Percentiles rank a stretch among this genome's conserved stretches.
Evolutionary conservation across 2,797 vertebrate species (phyloP).

Genomic region (Pteropus rufus): DNA sequence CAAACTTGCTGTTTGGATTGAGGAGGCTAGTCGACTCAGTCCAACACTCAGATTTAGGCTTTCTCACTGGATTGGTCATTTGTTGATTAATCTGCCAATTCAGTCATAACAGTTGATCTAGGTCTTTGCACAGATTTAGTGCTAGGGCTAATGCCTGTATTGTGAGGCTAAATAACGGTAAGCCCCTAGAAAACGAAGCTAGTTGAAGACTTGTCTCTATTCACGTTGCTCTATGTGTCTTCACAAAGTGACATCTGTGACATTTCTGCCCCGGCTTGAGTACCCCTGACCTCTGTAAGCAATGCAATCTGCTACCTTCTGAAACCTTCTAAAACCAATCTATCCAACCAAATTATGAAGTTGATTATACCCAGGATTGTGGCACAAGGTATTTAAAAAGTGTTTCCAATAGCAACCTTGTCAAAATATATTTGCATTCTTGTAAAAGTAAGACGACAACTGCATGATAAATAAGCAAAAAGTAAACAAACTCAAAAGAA

Average conservation of each 20-base stretch:
- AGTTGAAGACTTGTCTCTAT: neutral
- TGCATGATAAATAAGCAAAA: constrained; percentile 54
- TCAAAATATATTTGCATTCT: constrained; percentile 42
- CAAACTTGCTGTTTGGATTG: neutral
- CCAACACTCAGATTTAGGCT: neutral
- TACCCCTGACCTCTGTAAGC: neutral
- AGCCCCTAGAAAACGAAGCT: neutral
- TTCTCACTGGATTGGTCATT: neutral
- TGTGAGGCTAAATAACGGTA: neutral
- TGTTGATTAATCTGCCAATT: neutral
- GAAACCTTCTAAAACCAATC: neutral
- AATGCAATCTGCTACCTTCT: neutral
- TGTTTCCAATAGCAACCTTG: constrained; percentile 9
- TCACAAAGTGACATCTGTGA: neutral
- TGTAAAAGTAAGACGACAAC: neutral
- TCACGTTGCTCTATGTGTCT: neutral
- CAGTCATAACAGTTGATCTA: neutral
- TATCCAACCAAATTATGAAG: neutral
- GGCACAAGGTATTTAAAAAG: neutral
- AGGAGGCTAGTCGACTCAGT: neutral
- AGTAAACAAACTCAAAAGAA: neutral
- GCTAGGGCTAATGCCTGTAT: neutral
- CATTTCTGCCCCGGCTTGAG: neutral
- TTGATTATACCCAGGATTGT: neutral
- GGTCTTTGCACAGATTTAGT: neutral